These are phyloP conservation scores for Drosophila obscura DNA, from an alignment of 1,140 invertebrate species.

Conservation along the genomic window DNA sequence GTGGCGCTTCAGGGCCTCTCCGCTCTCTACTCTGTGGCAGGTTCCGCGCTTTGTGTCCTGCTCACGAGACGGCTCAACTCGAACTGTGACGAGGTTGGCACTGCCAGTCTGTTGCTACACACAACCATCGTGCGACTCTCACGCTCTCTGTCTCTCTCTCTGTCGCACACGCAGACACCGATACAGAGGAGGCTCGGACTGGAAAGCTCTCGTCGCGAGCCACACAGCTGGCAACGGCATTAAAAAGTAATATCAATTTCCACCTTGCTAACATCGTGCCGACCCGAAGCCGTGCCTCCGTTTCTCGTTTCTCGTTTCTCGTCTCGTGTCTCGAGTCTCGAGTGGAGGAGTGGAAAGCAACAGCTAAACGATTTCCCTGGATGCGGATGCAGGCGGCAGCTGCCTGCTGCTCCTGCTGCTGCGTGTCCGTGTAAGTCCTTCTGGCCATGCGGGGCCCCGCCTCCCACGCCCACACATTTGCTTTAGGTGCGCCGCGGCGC, in stretches of 20 bases:
- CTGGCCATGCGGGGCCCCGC: constrained; percentile 47
- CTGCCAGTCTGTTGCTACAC: not conserved
- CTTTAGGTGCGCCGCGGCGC: constrained; percentile 67
- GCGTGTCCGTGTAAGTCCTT: constrained; percentile 13
- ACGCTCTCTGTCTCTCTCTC: constrained; percentile 22
- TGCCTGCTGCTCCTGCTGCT: constrained; percentile 9
- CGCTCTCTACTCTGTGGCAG: constrained; percentile 42
- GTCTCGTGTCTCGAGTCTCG: no score
- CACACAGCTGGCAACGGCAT: constrained; percentile 73
- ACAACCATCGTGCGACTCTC: constrained; percentile 18
- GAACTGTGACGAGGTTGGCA: constrained; percentile 72
- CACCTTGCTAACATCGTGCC: constrained; percentile 69
- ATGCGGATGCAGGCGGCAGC: constrained; percentile 64
- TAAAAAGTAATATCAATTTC: constrained; percentile 83
- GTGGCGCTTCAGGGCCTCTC: constrained; percentile 26
- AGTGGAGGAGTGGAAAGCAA: constrained; percentile 60
- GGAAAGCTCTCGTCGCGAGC: constrained; percentile 40
- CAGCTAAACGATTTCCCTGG: constrained; percentile 81
- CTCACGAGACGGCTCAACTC: constrained; percentile 81
- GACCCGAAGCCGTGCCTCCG: not conserved
- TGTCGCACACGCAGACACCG: constrained; percentile 4
- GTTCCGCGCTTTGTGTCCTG: constrained; percentile 76
- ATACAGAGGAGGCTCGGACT: constrained; percentile 13
- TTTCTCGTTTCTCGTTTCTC: no score
- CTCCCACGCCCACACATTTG: constrained; percentile 63